Conservation (phyloP, 1,140 invertebrate species). For the Leptinotarsa defecta region DNA sequence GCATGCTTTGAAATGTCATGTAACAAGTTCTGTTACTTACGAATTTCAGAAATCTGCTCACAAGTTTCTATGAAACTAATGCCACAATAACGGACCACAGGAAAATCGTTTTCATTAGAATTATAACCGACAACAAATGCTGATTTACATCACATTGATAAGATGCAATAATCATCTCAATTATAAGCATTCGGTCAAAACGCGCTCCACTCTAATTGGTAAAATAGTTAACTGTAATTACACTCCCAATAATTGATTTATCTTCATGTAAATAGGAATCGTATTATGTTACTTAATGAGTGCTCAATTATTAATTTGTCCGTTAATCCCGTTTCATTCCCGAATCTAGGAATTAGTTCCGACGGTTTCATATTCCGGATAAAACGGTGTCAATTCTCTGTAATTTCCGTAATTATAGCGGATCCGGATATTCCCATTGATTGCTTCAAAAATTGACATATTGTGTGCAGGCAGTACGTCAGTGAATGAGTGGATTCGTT, state of each 20-base stretch:
- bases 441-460: not conserved
- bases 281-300: slow-evolving; percentile 9
- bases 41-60: not conserved
- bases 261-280: not conserved
- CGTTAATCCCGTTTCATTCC: not conserved
- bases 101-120: too few species aligned
- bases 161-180: not conserved
- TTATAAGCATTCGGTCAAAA: not conserved
- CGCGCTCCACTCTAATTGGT: not conserved
- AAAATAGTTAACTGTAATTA: slow-evolving; percentile 1
- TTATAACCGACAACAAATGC: too few species aligned
- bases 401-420: not conserved
- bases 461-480: not conserved
- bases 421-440: not conserved
- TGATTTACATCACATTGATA: not conserved
- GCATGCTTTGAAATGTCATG: too few species aligned
- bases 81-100: not conserved
- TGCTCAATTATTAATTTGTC: slow-evolving; percentile 8
- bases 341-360: not conserved
- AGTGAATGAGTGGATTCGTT: not conserved
- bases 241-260: slow-evolving; percentile 7
- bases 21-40: too few species aligned
- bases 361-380: not conserved
- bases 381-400: slow-evolving; percentile 11
- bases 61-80: not conserved